phyloP scores from a whole-genome alignment of 2,113 vertebrate species.

The Motacilla alba region DNA sequence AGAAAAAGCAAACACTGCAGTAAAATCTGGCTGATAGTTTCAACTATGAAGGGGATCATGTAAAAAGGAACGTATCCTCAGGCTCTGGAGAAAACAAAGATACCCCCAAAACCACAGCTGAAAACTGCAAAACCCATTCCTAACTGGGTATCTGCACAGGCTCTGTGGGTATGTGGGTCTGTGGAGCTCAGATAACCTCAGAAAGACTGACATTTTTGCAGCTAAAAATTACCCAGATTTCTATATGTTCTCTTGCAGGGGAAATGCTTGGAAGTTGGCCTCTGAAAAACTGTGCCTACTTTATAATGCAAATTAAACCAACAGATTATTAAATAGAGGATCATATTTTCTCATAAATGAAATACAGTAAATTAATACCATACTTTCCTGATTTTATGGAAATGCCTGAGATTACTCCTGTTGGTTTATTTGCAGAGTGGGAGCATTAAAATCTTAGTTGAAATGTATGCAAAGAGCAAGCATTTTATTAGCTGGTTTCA shows the following conservation, averaged over 20 bases:
- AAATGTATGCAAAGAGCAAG: background rate
- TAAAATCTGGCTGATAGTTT: background rate
- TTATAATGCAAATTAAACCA: background rate
- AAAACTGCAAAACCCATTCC: background rate
- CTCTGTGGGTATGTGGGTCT: background rate
- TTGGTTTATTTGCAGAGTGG: background rate
- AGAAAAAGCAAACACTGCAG: accelerated
- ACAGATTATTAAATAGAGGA: background rate
- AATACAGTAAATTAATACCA: background rate
- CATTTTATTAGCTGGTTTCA: background rate
- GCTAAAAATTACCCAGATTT: background rate
- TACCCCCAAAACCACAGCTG: background rate
- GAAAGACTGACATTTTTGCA: background rate
- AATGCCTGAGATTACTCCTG: background rate
- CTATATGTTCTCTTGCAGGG: background rate
- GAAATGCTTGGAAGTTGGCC: background rate
- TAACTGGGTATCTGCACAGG: background rate
- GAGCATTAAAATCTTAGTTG: background rate
- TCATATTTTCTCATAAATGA: background rate
- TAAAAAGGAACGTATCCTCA: background rate
- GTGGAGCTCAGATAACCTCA: background rate
- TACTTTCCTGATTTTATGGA: background rate
- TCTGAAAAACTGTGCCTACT: background rate
- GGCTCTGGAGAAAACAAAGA: background rate
- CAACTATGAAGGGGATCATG: accelerated